Evolutionary conservation across 2,113 vertebrate genomes (phyloP), one percentile per base, ranked within the genome.

Genomic region (Takifugu bimaculatus): DNA sequence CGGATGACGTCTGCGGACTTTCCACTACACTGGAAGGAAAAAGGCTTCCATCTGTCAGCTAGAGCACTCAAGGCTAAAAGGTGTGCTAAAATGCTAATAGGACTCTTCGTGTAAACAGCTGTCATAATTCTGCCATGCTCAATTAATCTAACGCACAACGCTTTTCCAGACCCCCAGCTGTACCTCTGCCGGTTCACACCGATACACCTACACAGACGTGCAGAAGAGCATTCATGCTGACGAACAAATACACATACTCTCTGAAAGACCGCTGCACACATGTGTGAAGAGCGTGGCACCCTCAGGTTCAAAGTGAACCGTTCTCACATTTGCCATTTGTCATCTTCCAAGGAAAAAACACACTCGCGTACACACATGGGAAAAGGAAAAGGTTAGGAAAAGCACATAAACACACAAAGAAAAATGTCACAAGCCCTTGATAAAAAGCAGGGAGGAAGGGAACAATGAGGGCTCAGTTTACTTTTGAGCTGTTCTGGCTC

Each of bases 51-150:
- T 88, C 85, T 89, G 86, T 88, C 87, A 87, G 80, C 78, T 66
- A 62, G 74, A 75, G 79, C 82, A 88, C 87, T 88, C 85, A 78
- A 82, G 86, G 85, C 82, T 90, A 85, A 87, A 87, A 91, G 88
- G 82, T 89, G 86, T 85, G 82, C 80, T 88, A 81, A 91, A 90
- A 90, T 84, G 78, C 83, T 88, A 57, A 61, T 84, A 82, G 79
- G 80, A 79, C 70, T 84, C 73, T 77, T 76, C 81, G 86, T 88
- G 88, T 91, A 91, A 92, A 91, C 89, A 91, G 81, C 87, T 88
- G 88, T 89, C 89, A 90, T 89, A 86, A 89, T 87, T 88, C 88
- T 90, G 89, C 87, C 89, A 88, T 75, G 87, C 81, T 88, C 87
- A 89, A 89, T 90, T 88, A 89, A 90, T 87, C 80, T 88, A 84